Evolutionary conservation across 1,140 invertebrate genomes (phyloP).

Genomic region (Drosophila insularis): DNA sequence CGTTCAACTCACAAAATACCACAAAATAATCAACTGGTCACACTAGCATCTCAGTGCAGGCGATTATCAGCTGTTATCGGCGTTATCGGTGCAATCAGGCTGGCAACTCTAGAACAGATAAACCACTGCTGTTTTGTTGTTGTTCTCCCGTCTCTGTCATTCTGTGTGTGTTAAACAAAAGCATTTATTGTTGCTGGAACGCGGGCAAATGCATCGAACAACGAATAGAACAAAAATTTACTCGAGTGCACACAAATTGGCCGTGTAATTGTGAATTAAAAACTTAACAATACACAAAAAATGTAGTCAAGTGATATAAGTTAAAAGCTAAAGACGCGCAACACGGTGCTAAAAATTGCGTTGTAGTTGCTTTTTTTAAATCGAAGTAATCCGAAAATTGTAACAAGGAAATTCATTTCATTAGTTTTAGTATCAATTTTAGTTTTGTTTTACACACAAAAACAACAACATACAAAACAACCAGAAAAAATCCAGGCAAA

Average conservation of each 20-base stretch:
- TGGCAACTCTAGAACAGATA: conserved; percentile 14
- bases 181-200: conserved; percentile 55
- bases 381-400: conserved; percentile 5
- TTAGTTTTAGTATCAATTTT: neutral
- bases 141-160: conserved; percentile 69
- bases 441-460: neutral
- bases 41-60: neutral
- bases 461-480: no score
- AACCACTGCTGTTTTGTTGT: conserved; percentile 66
- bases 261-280: conserved; percentile 26
- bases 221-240: conserved; percentile 23
- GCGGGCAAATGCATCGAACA: conserved; percentile 63
- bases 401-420: neutral
- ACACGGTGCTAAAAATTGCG: conserved; percentile 68
- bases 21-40: neutral
- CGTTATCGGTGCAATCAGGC: neutral
- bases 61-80: neutral
- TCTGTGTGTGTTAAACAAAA: conserved; percentile 74
- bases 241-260: conserved; percentile 43
- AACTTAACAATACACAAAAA: conserved; percentile 41
- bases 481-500: neutral
- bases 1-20: neutral
- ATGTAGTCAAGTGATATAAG: conserved; percentile 49
- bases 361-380: conserved; percentile 20
- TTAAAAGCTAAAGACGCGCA: conserved; percentile 39